Conservation (phyloP, 2,888 invertebrate genomes). For the Tenthredo distinguenda region DNA sequence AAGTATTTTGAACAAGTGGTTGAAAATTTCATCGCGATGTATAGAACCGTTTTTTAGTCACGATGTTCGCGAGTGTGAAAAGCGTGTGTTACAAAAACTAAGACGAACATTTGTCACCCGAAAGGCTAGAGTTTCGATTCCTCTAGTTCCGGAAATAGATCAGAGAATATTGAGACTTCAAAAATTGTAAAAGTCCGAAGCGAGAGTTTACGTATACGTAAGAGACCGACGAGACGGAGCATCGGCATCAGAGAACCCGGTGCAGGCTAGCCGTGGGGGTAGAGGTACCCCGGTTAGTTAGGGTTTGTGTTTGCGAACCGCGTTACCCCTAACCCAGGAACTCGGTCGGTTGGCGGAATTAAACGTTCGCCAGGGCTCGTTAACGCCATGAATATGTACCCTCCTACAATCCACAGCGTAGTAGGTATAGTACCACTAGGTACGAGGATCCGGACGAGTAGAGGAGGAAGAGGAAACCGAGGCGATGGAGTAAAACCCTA, state of each 20-base stretch:
- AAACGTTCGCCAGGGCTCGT: slow-evolving; percentile 78
- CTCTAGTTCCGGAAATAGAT: too few species aligned
- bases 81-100: background rate
- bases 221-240: background rate
- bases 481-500: slow-evolving; percentile 36
- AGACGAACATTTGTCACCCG: background rate
- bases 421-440: slow-evolving; percentile 44
- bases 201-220: background rate
- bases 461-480: background rate
- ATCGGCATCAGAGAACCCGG: background rate
- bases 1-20: background rate
- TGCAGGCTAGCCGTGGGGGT: background rate
- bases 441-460: background rate
- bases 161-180: too few species aligned
- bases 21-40: background rate
- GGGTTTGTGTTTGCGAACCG: slow-evolving; percentile 78
- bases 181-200: too few species aligned
- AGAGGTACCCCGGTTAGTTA: slow-evolving; percentile 73
- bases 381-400: slow-evolving; percentile 79
- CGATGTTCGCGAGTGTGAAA: background rate
- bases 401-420: slow-evolving; percentile 70
- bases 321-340: slow-evolving; percentile 76
- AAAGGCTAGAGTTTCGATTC: background rate
- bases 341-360: slow-evolving; percentile 78
- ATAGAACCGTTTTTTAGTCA: background rate